Evolutionary conservation across 2,888 invertebrate genomes (phyloP).

Genomic region (Diaperis boleti): DNA sequence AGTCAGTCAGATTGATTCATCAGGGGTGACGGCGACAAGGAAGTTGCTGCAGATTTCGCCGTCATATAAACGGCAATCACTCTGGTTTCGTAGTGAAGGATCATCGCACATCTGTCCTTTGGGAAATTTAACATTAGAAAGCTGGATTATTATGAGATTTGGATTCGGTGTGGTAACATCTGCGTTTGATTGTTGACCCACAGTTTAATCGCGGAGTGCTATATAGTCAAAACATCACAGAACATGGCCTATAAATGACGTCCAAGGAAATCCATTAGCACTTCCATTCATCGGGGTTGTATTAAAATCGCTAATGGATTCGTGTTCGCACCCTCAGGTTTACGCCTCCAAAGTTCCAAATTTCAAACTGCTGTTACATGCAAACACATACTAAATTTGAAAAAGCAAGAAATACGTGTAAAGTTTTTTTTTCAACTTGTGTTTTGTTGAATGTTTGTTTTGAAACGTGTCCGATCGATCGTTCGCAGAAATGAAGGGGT

Average conservation of each 20-base stretch:
- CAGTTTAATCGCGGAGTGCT: constrained; percentile 40
- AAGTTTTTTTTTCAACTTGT: neutral
- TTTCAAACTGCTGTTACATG: constrained; percentile 19
- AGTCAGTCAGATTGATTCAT: constrained; percentile 43
- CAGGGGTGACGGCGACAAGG: constrained; percentile 36
- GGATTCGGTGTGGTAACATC: constrained; percentile 36
- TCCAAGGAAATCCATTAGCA: constrained; percentile 33
- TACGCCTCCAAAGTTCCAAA: constrained; percentile 18
- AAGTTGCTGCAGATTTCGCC: constrained; percentile 32
- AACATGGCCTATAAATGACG: constrained; percentile 22
- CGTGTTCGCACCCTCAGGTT: constrained; percentile 30
- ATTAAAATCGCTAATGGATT: constrained; percentile 33
- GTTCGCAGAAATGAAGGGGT: neutral
- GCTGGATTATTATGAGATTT: constrained; percentile 43
- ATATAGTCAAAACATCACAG: constrained; percentile 38
- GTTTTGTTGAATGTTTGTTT: neutral
- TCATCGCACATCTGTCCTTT: constrained; percentile 43
- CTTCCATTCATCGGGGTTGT: constrained; percentile 30
- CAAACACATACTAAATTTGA: constrained; percentile 15
- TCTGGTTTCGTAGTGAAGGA: constrained; percentile 30
- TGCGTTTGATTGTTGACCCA: constrained; percentile 44
- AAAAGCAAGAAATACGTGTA: constrained; percentile 9
- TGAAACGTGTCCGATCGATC: neutral
- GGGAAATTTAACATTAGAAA: constrained; percentile 43
- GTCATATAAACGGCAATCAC: constrained; percentile 36